Evolutionary conservation across 2,888 invertebrate species (phyloP), one percentile per base, ranked within the genome.

Genomic region (Ophion ventricosus): DNA sequence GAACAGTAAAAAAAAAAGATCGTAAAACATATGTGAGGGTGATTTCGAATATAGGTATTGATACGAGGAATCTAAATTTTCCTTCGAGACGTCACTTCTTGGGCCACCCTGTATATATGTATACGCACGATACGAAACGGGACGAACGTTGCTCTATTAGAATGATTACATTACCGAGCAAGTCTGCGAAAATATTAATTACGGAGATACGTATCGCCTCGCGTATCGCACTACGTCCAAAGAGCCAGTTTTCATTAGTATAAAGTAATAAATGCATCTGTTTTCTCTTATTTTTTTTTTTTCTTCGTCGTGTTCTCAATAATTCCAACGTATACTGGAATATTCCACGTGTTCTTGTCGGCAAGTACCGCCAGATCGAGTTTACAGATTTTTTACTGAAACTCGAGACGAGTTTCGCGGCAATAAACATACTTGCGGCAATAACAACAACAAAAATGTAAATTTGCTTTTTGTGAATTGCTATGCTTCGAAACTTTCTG

Each of bases 181-280:
- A 69, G 81, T 77, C 81, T 81, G 84, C 80, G 80, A 80, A 83
- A 86, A 84, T 84, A 84, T 86, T 84, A 86, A 86, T 86, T 86
- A 80, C 54, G 56, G 67, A 69, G 81, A 84, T 84, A 78, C 73
- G 43, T 81, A 84, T 84, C 84, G 73, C 56, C 25, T 49, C 23
- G 17, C 23, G 23, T 17, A 35, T 35, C 35, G 35, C 35, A 35
- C 35, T 35, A 35, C 11, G 67, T 84, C 59, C 40, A 77, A 76
- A 43, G 54, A 84, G 83, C 81, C 73, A 74, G 81, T 81, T 84
- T 78, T 84, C 78, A 83, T 80, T 80, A 77, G 73, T 64, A 40
- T 23, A 73, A 80, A 76, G 54, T 72, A 67, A 83, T 70, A 66
- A 54, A 66, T 56, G 61, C n/a, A 25, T 43, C 35, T 35, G 35